Conservation (phyloP, 2,113 vertebrate genomes). For the Uria aalge region DNA sequence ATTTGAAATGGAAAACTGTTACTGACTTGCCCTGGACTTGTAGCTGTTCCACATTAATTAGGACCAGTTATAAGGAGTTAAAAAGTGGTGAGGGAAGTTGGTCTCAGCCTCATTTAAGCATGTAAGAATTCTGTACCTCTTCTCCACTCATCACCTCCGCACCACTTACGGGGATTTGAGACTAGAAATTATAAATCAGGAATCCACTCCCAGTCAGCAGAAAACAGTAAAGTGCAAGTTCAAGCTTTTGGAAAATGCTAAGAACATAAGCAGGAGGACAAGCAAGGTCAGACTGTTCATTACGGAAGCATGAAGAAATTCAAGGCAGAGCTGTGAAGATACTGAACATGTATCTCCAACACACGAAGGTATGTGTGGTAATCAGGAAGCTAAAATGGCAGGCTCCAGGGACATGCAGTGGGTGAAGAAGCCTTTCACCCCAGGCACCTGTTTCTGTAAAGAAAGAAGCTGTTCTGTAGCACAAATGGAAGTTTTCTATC, state of each 20-base stretch:
- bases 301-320: not conserved
- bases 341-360: not conserved
- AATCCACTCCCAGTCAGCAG: not conserved
- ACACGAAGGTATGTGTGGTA: fast-evolving
- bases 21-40: not conserved
- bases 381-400: not conserved
- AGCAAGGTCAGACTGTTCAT: not conserved
- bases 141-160: not conserved
- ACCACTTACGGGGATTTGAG: not conserved
- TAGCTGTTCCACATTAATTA: not conserved
- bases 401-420: not conserved
- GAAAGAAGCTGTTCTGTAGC: not conserved
- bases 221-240: not conserved
- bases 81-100: not conserved
- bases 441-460: not conserved
- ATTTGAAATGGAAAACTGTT: not conserved
- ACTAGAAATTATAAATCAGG: not conserved
- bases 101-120: not conserved
- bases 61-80: not conserved
- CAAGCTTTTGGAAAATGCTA: not conserved
- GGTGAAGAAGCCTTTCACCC: not conserved
- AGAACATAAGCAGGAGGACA: not conserved
- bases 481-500: not conserved
- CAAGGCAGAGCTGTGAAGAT: not conserved
- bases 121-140: not conserved